These are phyloP conservation scores for Acanthopagrus latus DNA, from an alignment of 2,797 vertebrate genomes.

Conservation along the genomic window DNA sequence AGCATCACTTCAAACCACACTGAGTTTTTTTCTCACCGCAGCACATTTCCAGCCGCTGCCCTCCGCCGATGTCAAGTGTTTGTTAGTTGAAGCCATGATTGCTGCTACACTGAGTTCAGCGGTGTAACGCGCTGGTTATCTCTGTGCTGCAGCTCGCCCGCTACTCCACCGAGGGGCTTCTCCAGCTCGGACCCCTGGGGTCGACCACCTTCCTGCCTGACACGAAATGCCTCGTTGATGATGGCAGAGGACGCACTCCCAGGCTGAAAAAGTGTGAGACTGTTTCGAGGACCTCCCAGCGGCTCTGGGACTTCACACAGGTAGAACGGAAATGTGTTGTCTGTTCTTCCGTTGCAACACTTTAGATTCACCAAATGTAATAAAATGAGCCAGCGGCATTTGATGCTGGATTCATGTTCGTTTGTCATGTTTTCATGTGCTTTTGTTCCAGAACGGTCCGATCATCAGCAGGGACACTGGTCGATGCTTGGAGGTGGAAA, in stretches of 20 bases:
- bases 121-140: conserved; percentile 28
- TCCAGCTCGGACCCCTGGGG: conserved; percentile 95
- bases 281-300: conserved; percentile 89
- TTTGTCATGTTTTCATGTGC: background rate
- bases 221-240: conserved; percentile 96
- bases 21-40: background rate
- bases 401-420: too few species aligned
- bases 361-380: background rate
- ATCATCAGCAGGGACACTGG: conserved; percentile 97
- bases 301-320: conserved; percentile 98
- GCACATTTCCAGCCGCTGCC: conserved; percentile 13
- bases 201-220: conserved; percentile 97
- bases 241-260: conserved; percentile 90
- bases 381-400: background rate
- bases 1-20: conserved; percentile 1
- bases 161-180: conserved; percentile 93
- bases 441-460: conserved; percentile 89
- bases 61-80: conserved; percentile 6
- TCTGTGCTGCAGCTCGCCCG: conserved; percentile 90
- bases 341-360: background rate
- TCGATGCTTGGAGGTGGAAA: conserved; percentile 96
- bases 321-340: conserved; percentile 69
- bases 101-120: background rate
- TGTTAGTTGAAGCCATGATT: conserved; percentile 24
- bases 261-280: conserved; percentile 93